Evolutionary conservation across 2,113 vertebrate genomes (phyloP).

Genomic region (Eidolon helvum): DNA sequence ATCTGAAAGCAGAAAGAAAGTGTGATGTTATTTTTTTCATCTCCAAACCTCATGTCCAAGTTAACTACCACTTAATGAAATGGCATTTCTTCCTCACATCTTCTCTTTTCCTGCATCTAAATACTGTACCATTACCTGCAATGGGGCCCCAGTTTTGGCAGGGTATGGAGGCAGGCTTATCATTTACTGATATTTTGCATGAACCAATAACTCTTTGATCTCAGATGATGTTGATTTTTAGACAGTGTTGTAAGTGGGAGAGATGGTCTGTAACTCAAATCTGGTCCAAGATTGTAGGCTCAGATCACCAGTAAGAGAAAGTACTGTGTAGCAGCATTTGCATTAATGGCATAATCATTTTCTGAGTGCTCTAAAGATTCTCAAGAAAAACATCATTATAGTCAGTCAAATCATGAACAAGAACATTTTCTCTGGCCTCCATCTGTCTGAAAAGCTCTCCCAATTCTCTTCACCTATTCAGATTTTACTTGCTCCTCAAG

Average conservation of each 20-base stretch:
- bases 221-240: not conserved
- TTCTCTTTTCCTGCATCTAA: not conserved
- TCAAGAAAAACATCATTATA: not conserved
- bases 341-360: not conserved
- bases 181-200: not conserved
- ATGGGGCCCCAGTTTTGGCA: not conserved
- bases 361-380: not conserved
- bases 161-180: not conserved
- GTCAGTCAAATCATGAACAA: not conserved
- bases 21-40: not conserved
- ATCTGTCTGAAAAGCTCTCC: not conserved
- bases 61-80: not conserved
- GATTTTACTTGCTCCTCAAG: not conserved
- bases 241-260: not conserved
- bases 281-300: not conserved
- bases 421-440: not conserved
- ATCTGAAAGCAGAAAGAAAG: not conserved
- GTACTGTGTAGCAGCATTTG: not conserved
- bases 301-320: not conserved
- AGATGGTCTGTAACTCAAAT: not conserved
- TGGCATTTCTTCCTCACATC: not conserved
- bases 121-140: not conserved
- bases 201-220: not conserved
- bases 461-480: not conserved
- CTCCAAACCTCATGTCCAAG: not conserved